These are phyloP conservation scores for Sphenopsis melanotis DNA, from an alignment of 2,797 vertebrate genomes.

Conservation along the genomic window DNA sequence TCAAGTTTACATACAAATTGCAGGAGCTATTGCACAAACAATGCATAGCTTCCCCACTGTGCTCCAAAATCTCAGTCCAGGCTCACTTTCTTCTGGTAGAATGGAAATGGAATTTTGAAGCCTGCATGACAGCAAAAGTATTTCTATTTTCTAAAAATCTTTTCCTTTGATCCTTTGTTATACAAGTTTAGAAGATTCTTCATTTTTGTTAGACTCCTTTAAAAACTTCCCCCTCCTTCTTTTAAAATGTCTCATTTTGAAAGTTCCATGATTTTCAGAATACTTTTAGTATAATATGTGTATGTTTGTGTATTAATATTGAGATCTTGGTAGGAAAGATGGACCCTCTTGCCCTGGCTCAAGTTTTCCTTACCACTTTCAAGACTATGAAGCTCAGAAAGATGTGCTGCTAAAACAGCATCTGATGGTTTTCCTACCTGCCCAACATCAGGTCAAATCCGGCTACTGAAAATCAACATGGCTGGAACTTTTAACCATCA, in stretches of 20 bases:
- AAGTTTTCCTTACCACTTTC: background rate
- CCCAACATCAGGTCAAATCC: background rate
- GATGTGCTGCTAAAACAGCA: background rate
- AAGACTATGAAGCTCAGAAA: background rate
- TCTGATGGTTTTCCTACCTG: background rate
- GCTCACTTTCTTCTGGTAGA: background rate
- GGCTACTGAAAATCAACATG: background rate
- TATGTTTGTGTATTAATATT: background rate
- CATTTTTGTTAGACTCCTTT: background rate
- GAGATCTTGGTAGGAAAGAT: background rate
- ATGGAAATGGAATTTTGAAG: background rate
- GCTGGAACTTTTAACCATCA: background rate
- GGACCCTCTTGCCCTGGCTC: background rate
- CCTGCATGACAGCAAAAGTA: background rate
- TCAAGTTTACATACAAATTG: background rate
- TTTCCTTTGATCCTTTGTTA: background rate
- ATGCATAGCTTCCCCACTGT: background rate
- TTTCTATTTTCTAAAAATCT: background rate
- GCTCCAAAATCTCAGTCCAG: background rate
- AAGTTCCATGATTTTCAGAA: background rate
- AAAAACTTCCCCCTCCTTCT: background rate
- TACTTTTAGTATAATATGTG: accelerated
- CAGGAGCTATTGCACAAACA: background rate
- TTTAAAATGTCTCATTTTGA: background rate
- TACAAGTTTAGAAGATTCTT: background rate